These are phyloP conservation scores for Intellagama lesueurii DNA, from an alignment of 2,797 vertebrate genomes.

Conservation along the genomic window DNA sequence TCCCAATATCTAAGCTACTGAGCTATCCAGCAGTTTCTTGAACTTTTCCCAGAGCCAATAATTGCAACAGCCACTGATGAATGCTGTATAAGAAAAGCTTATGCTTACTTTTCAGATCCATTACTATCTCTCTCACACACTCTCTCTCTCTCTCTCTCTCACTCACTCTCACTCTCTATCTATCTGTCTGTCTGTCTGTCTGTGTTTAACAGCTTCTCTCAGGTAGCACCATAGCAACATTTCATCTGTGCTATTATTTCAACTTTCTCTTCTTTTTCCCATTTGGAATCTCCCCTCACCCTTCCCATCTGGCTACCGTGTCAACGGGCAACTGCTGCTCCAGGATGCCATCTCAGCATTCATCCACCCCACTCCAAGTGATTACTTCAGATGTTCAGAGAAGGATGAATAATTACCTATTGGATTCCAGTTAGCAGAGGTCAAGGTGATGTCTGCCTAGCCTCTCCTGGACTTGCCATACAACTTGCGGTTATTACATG, in stretches of 20 bases:
- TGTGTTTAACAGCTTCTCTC: conserved; percentile 19
- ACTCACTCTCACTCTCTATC: no score
- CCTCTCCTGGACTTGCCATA: conserved; percentile 46
- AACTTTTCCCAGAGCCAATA: conserved; percentile 28
- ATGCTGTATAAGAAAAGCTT: not conserved
- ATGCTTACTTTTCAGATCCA: not conserved
- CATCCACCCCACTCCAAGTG: not conserved
- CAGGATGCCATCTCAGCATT: conserved; percentile 18
- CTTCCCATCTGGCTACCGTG: not conserved
- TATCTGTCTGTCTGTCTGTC: not conserved
- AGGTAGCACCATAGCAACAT: not conserved
- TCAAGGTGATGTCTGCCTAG: conserved; percentile 44
- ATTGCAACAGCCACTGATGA: conserved; percentile 12
- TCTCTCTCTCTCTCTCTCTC: not conserved
- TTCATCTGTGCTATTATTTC: conserved; percentile 9
- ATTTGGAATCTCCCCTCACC: not conserved
- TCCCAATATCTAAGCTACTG: no score
- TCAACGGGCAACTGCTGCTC: conserved; percentile 32
- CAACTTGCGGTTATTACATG: conserved; percentile 50
- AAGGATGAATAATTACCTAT: conserved; percentile 56
- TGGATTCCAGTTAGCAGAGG: conserved; percentile 61
- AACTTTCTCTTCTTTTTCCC: conserved; percentile 7
- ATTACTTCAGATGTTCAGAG: conserved; percentile 38
- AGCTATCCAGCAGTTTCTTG: not conserved
- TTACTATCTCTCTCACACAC: not conserved